Percentiles rank a stretch among this genome's conserved stretches.
phyloP scores from a whole-genome alignment of 2,113 vertebrate species.

The Neodontobutis hainanensis region DNA sequence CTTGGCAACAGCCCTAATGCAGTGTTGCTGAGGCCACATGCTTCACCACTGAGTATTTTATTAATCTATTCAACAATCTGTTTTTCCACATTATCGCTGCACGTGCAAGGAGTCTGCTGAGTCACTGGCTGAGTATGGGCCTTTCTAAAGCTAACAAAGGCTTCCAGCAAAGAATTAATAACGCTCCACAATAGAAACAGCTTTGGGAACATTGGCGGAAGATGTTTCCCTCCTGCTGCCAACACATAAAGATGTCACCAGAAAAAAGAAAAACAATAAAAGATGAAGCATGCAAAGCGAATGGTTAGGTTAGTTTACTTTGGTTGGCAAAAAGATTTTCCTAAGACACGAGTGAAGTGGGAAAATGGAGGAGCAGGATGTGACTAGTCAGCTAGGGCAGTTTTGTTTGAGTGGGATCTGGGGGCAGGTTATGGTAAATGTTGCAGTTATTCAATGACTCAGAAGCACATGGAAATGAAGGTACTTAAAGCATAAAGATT shows the following conservation, averaged over 20 bases:
- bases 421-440: constrained; percentile 43
- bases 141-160: constrained; percentile 43
- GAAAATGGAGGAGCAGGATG: constrained; percentile 30
- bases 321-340: constrained; percentile 56
- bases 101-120: constrained; percentile 58
- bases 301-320: constrained; percentile 52
- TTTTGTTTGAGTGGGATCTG: not conserved
- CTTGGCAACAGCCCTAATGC: constrained; percentile 67
- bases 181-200: constrained; percentile 24
- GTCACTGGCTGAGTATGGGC: constrained; percentile 50
- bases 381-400: constrained; percentile 4
- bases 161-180: constrained; percentile 28
- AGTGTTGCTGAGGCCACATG: constrained; percentile 52
- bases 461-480: constrained; percentile 1
- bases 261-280: constrained; percentile 10
- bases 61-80: constrained; percentile 68
- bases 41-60: constrained; percentile 53
- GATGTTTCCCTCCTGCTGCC: constrained; percentile 34
- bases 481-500: not conserved
- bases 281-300: constrained; percentile 40
- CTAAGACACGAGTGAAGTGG: constrained; percentile 23
- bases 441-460: constrained; percentile 42
- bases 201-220: constrained; percentile 1
- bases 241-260: constrained; percentile 51
- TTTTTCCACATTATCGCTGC: constrained; percentile 64